A percentile compares a stretch with the other conserved stretches of the same genome.
phyloP scores from a whole-genome alignment of 2,797 vertebrate species.

The Eidolon dupreanum region DNA sequence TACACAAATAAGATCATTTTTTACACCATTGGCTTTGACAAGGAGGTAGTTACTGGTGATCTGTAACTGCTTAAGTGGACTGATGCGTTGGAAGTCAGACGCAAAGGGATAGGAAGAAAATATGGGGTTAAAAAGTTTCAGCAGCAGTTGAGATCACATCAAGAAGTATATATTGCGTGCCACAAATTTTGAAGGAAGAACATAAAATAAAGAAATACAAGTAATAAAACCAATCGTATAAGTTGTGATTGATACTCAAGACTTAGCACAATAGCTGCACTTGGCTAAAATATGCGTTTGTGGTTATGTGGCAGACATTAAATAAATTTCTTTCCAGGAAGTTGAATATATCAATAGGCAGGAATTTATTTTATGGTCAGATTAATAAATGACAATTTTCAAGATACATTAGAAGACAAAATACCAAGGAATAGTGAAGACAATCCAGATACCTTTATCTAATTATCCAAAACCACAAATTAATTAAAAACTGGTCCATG shows the following conservation, averaged over 20 bases:
- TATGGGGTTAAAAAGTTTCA: not conserved
- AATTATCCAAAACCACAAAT: slow-evolving; percentile 2
- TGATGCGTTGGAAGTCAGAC: not conserved
- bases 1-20: not conserved
- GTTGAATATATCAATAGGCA: not conserved
- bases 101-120: not conserved
- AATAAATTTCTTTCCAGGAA: slow-evolving; percentile 8
- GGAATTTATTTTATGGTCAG: slow-evolving; percentile 28
- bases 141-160: not conserved
- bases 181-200: not conserved
- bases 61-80: not conserved
- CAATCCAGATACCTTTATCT: not conserved
- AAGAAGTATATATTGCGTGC: not conserved
- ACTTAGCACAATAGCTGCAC: not conserved
- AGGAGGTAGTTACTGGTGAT: not conserved
- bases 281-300: slow-evolving; percentile 47
- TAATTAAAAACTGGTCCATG: not conserved
- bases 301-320: not conserved
- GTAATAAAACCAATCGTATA: not conserved
- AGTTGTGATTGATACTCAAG: not conserved
- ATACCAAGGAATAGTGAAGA: not conserved
- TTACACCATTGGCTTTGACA: not conserved
- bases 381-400: slow-evolving; percentile 44
- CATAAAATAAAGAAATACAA: not conserved
- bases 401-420: slow-evolving; percentile 21